Base-by-base conservation (phyloP, 2,888 invertebrate genomes). In the Antheraea yamamai region DNA sequence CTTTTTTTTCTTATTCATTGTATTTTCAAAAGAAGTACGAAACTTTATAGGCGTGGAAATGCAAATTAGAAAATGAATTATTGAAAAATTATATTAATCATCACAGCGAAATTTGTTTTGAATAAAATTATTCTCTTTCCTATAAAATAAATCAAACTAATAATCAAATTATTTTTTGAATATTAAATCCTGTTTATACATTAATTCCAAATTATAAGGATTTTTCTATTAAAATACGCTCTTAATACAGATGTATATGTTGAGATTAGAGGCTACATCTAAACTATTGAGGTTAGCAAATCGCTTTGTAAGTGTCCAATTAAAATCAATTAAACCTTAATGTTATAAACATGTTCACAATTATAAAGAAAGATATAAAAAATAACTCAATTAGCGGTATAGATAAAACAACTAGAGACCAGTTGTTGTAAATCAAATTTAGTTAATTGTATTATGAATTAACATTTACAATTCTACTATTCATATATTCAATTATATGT, bases 271-370 rank as follows among this genome's bases (percentile, higher is more conserved):
- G 16, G 2, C 26, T 26, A 30, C 26, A 66, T 51, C 12, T 47
- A 72, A 61, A 61, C 72, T 47, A 47, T 47, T 71, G 61, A 84
- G 83, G 82, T 81, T 79, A 87, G 84, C 84, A 82, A 89, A 88
- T 88, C 85, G 81, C 84, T 77, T 77, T 79, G 80, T 73, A 81
- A 81, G 81, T 83, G 84, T 84, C 85, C 87, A 89, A 91, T 91
- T 90, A 87, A 85, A 82, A 73, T 74, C 87, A 89, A 91, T 91
- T 90, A 87, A 85, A 82, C 72, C 74, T 77, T 87, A 86, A 87
- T 88, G 86, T 85, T 85, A 87, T 86, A 86, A 89, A 86, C 85
- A 80, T 84, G 85, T 85, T 81, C 79, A 84, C 84, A 88, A 87
- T 89, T 88, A 85, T 80, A 82, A 81, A 80, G 85, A 81, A 47